These are phyloP conservation scores for Elysia chlorotica DNA, from an alignment of 1,140 invertebrate genomes.

Conservation along the genomic window DNA sequence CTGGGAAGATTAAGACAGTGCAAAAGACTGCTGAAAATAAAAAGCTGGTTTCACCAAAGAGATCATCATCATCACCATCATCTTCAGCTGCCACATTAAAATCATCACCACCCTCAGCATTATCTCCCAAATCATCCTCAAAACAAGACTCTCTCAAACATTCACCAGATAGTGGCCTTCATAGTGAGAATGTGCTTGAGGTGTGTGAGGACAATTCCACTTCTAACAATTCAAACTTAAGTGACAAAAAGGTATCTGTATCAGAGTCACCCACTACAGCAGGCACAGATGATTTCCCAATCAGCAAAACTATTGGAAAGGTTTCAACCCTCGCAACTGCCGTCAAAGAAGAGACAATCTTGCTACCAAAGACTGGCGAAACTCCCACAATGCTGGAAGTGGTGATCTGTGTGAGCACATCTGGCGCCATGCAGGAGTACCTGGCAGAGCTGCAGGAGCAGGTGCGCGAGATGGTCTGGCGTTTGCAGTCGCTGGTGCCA, in stretches of 20 bases:
- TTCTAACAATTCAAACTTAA: not conserved
- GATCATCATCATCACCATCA: not conserved
- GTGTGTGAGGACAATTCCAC: constrained; percentile 17
- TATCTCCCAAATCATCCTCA: not conserved
- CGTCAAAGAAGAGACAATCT: too few species aligned
- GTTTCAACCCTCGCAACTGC: too few species aligned
- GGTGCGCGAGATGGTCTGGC: constrained; percentile 13
- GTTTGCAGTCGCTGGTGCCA: constrained; percentile 16
- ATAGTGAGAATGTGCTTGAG: not conserved
- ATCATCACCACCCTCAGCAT: not conserved
- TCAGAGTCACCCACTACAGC: not conserved
- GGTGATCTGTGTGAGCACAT: constrained; percentile 21
- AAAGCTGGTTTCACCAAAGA: not conserved
- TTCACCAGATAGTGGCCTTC: not conserved
- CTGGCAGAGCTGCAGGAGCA: constrained; percentile 16
- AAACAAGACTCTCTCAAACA: not conserved
- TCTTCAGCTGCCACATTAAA: not conserved
- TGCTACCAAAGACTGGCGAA: not conserved
- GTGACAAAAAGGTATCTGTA: not conserved
- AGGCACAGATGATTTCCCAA: not conserved
- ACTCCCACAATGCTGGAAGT: constrained; percentile 19
- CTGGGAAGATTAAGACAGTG: not conserved
- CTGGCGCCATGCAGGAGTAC: constrained; percentile 16
- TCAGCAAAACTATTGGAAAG: too few species aligned
- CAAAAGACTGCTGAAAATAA: not conserved